Evolutionary conservation across 2,888 invertebrate genomes (phyloP).

Genomic region (Hartigia nigra): DNA sequence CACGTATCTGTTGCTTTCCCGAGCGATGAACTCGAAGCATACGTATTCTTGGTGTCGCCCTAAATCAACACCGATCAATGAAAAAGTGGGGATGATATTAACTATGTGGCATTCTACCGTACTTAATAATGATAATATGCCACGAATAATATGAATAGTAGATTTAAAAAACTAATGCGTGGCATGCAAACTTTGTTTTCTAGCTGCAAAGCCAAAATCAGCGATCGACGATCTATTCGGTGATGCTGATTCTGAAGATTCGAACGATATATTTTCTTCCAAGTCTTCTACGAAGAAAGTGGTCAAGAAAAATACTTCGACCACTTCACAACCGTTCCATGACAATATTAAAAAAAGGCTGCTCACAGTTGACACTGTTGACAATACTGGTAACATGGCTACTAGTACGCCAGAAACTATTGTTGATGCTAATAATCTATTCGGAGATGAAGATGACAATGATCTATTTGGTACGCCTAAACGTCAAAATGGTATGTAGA

Average conservation of each 20-base stretch:
- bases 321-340: neutral
- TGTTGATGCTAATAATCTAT: slow-evolving; percentile 39
- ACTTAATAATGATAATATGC: neutral
- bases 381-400: slow-evolving; percentile 34
- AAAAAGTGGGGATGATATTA: too few species aligned
- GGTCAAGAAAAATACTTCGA: slow-evolving; percentile 17
- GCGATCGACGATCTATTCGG: slow-evolving; percentile 63
- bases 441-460: slow-evolving; percentile 51
- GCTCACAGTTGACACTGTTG: slow-evolving; percentile 36
- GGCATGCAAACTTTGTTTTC: slow-evolving; percentile 16
- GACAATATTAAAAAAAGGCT: slow-evolving; percentile 30
- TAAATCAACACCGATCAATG: too few species aligned
- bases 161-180: neutral
- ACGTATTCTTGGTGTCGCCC: too few species aligned
- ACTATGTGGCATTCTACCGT: too few species aligned
- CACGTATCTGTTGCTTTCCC: too few species aligned
- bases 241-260: slow-evolving; percentile 59
- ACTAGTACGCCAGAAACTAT: slow-evolving; percentile 53
- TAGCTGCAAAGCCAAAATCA: slow-evolving; percentile 58
- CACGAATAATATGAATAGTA: neutral
- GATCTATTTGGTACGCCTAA: slow-evolving; percentile 46
- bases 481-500: slow-evolving; percentile 16
- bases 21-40: too few species aligned
- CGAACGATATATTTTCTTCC: slow-evolving; percentile 59
- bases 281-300: slow-evolving; percentile 44